Conservation (phyloP, 2,113 vertebrate genomes). For the Platysternon megacephalum region DNA sequence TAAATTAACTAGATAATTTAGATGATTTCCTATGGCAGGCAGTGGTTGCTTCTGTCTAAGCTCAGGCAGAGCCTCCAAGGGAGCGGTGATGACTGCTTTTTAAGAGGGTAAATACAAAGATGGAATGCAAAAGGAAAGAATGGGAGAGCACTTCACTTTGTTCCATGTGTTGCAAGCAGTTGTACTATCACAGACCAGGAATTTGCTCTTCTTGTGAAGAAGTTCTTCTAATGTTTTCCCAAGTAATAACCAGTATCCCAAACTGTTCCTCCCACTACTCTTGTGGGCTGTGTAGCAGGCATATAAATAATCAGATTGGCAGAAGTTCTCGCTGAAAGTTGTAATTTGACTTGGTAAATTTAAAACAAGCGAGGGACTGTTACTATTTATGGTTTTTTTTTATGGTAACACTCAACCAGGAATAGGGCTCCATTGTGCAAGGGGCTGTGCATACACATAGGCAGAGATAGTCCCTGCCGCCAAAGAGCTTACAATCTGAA, state of each 20-base stretch:
- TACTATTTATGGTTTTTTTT: background rate
- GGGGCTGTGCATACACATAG: background rate
- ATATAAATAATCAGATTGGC: background rate
- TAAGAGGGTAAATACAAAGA: slow-evolving; percentile 34
- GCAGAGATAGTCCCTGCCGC: background rate
- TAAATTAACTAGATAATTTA: slow-evolving; percentile 39
- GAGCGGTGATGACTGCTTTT: background rate
- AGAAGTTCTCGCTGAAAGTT: background rate
- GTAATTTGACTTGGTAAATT: background rate
- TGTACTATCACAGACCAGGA: background rate
- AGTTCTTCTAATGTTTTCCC: background rate
- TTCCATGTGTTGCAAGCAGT: background rate
- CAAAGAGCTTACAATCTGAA: background rate
- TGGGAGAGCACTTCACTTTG: background rate
- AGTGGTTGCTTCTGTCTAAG: slow-evolving; percentile 28
- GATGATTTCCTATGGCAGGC: background rate
- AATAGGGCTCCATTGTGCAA: background rate
- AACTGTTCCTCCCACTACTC: background rate
- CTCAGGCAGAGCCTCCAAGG: slow-evolving; percentile 20
- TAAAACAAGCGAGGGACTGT: background rate
- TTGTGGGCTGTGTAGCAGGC: background rate
- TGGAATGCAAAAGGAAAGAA: background rate
- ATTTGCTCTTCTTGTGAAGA: background rate
- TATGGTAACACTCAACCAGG: background rate
- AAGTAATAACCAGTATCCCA: background rate